A percentile compares a stretch with the other conserved stretches of the same genome.
phyloP scores from a whole-genome alignment of 2,888 invertebrate species.

The Torymus auratus region DNA sequence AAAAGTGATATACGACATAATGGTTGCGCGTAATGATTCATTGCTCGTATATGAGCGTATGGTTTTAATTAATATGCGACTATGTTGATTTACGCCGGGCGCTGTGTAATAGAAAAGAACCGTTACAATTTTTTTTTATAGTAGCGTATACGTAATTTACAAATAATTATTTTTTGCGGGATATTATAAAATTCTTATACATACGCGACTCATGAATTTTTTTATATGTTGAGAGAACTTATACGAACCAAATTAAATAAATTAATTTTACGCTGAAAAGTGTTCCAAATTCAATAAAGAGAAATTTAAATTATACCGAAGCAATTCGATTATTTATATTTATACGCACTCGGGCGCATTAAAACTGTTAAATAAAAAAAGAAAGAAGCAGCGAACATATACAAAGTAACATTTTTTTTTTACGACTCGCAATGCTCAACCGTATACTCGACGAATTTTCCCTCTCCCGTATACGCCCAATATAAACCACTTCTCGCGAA shows the following conservation, averaged over 20 bases:
- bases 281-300: background rate
- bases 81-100: slow-evolving; percentile 42
- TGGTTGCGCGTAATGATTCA: slow-evolving; percentile 32
- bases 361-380: no score
- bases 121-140: slow-evolving; percentile 30
- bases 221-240: no score
- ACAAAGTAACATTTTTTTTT: no score
- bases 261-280: no score
- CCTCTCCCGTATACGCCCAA: no score
- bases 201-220: no score
- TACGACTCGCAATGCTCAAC: no score
- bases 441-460: no score
- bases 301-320: slow-evolving; percentile 1
- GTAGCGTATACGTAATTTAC: background rate
- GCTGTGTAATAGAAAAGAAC: slow-evolving; percentile 26
- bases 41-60: slow-evolving; percentile 29
- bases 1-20: slow-evolving; percentile 19
- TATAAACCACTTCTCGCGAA: slow-evolving; percentile 2
- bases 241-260: no score
- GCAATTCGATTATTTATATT: background rate
- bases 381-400: no score
- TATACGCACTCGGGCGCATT: no score
- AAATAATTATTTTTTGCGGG: background rate
- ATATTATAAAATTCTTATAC: no score
- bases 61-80: slow-evolving; percentile 42